Evolutionary conservation across 2,888 invertebrate species (phyloP), one percentile per base, ranked within the genome.

Genomic region (Scaptomyza tumidula): DNA sequence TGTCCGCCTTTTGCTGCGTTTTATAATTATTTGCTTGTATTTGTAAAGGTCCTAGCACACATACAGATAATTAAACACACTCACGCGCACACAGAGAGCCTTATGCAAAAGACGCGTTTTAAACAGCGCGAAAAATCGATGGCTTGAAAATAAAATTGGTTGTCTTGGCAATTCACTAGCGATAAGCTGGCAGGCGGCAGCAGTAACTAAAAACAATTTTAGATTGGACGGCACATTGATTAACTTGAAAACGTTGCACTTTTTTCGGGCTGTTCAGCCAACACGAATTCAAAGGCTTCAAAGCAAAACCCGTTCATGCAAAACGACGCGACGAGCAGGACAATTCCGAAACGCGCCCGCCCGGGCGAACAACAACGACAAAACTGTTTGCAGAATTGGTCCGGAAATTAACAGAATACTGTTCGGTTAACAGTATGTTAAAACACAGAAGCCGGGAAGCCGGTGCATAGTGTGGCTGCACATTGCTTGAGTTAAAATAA

Each of bases 81-180:
- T 14, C 35, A 19, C 54, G 41, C 54, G 27, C 24, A 6, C 39
- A 39, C 53, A 37, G 29, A 31, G 27, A 29, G 54, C 55, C 45
- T 53, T 31, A 41, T 35, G 62, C 29, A 48, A 24, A 46, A 39
- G 68, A 75, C 68, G 78, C 78, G 69, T 61, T 73, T 75, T 77
- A 69, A 75, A 75, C 75, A 61, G 73, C 75, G 63, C 75, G 75
- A 78, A 75, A 75, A 75, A 75, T 75, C 75, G 75, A 75, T 75
- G 75, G 64, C 73, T 73, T 69, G 48, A 65, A 69, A 56, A 50
- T 50, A 44, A 68, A 71, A 46, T 72, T 59, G 72, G 46, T 77
- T 67, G 72, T 72, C 57, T 68, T 63, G 45, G 57, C 52, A 43
- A 35, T 49, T 33, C 46, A 46, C 52, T 45, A 35, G 48, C 44